A percentile compares a stretch with the other conserved stretches of the same genome.
Conservation (phyloP, 2,113 vertebrate species). For the Corynorhinus townsendii region DNA sequence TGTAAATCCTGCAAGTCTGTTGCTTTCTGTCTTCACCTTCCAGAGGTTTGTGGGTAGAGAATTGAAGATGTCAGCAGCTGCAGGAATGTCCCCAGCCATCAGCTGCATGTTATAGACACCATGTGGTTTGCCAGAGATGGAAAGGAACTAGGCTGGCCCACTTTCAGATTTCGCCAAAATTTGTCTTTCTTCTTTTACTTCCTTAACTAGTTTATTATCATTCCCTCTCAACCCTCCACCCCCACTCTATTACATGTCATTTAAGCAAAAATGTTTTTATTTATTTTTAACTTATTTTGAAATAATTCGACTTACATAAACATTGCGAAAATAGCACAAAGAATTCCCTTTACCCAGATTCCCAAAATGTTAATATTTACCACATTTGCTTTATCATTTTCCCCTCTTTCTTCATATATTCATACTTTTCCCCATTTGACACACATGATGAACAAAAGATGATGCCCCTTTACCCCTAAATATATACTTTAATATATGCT, state of each 20-base stretch:
- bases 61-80: not conserved
- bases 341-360: not conserved
- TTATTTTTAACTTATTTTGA: conserved; percentile 6
- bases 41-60: not conserved
- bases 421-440: not conserved
- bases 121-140: not conserved
- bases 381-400: not conserved
- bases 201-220: not conserved
- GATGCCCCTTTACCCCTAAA: not conserved
- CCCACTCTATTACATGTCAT: not conserved
- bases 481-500: not conserved
- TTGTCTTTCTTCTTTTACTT: not conserved
- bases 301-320: not conserved
- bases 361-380: not conserved
- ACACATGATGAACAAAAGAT: not conserved
- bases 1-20: not conserved
- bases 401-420: not conserved
- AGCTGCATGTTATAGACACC: not conserved
- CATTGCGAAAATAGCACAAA: not conserved
- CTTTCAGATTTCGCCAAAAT: not conserved
- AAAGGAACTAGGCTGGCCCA: not conserved
- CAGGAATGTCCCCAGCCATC: not conserved
- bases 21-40: not conserved
- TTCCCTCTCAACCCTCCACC: not conserved
- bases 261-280: not conserved